Evolutionary conservation across 2,797 vertebrate species (phyloP), one percentile per base, ranked within the genome.

Genomic region (Pseudotriccus pelzelni): DNA sequence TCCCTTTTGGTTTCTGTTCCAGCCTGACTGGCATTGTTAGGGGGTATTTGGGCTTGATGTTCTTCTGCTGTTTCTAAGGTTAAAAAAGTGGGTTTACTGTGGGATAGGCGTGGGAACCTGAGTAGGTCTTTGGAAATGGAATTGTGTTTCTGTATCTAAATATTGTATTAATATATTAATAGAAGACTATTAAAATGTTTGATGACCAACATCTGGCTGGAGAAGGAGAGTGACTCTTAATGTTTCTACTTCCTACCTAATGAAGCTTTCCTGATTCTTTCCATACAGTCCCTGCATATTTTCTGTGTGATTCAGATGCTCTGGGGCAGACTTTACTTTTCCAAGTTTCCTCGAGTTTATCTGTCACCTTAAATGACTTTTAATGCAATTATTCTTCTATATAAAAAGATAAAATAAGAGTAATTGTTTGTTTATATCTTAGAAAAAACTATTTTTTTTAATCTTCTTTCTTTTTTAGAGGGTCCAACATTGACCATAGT

Each of bases 401-500:
- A 21, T 46, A 81, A 41, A 6, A 66, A 50, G 24, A 66, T 27
- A 68, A 92, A 81, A 77, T 17, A 6, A 17, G 12, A 21, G 25
- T 87, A 6, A 85, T 80, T 75, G 1, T 6, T 63, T 24, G 8
- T 63, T 73, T 91, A 3, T 60, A 4, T 83, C n/a, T 68, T 78
- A 30, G 81, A 70, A 62, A 34, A 37, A 86, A 41, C 36, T 89
- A 10, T 0, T 44, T 59, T 84, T 89, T 87, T 16, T 10, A 55
- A 1, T 83, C 5, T 89, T 63, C 15, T 75, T 93, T 82, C 43
- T 88, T 96, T 96, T 96, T 66, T 87, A 99, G 99, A 99, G 97
- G 96, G 97, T 84, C 99, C 99, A 59, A 98, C 98, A 36, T 95
- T 99, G 96, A 98, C 96, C 0, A 95, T 99, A 79, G 97, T 97